Evolutionary conservation across 37 sponge, comb jelly and placozoan genomes (phyloP).

Genomic region (Theonella swinhoei): DNA sequence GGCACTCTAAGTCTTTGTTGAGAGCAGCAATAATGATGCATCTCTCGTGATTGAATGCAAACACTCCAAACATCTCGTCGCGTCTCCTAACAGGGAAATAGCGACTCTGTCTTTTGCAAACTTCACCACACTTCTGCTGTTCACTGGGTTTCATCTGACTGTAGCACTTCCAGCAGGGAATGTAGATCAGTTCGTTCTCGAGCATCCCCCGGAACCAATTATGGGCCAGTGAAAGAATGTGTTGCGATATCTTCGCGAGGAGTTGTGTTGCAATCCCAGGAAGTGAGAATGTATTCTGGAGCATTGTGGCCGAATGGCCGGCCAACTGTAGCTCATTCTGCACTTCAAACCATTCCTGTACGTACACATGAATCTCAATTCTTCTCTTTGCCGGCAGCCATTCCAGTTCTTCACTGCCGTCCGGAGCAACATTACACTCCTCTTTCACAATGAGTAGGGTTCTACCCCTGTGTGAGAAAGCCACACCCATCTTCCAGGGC

Average conservation of each 20-base stretch:
- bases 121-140: not conserved
- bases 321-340: not conserved
- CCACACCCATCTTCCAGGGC: conserved; percentile 65
- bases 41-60: conserved; percentile 21
- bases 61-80: not conserved
- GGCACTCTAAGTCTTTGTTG: conserved; percentile 23
- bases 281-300: not conserved
- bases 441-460: conserved; percentile 45
- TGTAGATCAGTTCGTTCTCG: not conserved
- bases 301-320: not conserved
- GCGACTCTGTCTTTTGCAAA: not conserved
- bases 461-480: conserved; percentile 11
- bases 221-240: conserved; percentile 56
- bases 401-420: not conserved
- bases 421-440: conserved; percentile 3
- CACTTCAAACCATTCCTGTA: conserved; percentile 2
- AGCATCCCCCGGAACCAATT: conserved; percentile 69
- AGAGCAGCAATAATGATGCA: conserved; percentile 11
- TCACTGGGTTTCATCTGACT: not conserved
- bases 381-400: not conserved
- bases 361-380: conserved; percentile 38
- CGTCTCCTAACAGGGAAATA: not conserved
- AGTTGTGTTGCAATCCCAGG: conserved; percentile 34
- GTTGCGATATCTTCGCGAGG: conserved; percentile 53
- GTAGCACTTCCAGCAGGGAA: conserved; percentile 73